Evolutionary conservation across 2,888 invertebrate genomes (phyloP), one percentile per base, ranked within the genome.

Genomic region (Automeris io): DNA sequence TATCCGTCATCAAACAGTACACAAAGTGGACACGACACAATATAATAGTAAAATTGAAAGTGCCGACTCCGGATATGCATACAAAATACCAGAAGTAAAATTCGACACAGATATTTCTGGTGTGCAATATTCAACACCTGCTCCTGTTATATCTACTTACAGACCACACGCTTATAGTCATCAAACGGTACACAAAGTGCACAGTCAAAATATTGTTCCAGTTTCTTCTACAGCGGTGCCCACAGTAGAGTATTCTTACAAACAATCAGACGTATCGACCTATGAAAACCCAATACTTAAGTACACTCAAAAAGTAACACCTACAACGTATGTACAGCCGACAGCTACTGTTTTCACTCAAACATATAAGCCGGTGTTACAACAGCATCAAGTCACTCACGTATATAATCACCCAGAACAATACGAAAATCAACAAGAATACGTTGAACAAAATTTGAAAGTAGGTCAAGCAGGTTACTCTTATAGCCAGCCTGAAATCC

Each of bases 401-500:
- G 46, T 62, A 21, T 46, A 63, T 1, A 66, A 47, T 31, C 70
- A 71, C 39, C 74, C 72, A 12, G 53, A 51, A 1, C 59, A 67
- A 41, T 75, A 73, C 25, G 61, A 75, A 34, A 43, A 46, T 5
- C 61, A 73, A 41, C 59, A 66, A 46, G 48, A 54, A 31, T 66
- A 61, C 32, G 52, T 49, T 11, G 48, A 55, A 18, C 69, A 71
- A 45, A 67, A 64, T 36, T 40, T 61, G 1, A 66, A 69, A 32
- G 39, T 72, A 9, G 65, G 57, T 35, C 68, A 75, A 47, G 69
- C 64, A 56, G 72, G 67, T 4, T 77, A 78, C 43, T 65, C 72
- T 1, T 81, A 80, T 40, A 71, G 50, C 37, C 80, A 82, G 47
- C 83, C 85, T 3, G 85, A 81, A 67, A 78, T 80, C 33, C 81